A percentile compares a stretch with the other conserved stretches of the same genome.
phyloP scores from a whole-genome alignment of 2,888 invertebrate species.

The Eudasyphora cyanicolor region DNA sequence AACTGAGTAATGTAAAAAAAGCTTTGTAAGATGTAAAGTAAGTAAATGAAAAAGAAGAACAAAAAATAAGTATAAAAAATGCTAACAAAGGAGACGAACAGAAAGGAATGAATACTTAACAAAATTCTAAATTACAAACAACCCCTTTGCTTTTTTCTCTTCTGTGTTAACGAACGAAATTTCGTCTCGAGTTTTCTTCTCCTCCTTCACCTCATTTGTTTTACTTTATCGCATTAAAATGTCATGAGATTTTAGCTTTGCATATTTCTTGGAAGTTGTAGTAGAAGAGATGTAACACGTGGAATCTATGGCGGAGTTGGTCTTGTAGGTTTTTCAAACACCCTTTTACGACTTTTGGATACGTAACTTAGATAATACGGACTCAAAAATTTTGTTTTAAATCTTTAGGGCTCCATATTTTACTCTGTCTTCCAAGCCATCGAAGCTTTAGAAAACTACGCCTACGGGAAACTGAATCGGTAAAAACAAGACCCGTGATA shows the following conservation, averaged over 20 bases:
- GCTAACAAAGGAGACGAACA: conserved; percentile 55
- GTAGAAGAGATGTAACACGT: too few species aligned
- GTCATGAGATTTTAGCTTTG: conserved; percentile 60
- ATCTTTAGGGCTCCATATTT: too few species aligned
- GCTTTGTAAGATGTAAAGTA: conserved; percentile 39
- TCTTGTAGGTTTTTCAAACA: too few species aligned
- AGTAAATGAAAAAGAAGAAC: conserved; percentile 48
- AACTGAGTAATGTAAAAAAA: conserved; percentile 35
- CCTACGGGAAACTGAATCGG: too few species aligned
- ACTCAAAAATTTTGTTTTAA: too few species aligned
- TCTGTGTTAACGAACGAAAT: conserved; percentile 49
- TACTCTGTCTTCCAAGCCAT: too few species aligned
- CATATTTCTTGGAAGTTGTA: too few species aligned
- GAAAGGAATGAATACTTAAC: conserved; percentile 45
- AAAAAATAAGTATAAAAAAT: conserved; percentile 38
- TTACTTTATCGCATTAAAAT: conserved; percentile 63
- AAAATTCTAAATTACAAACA: conserved; percentile 64
- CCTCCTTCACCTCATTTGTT: conserved; percentile 26
- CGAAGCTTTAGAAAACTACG: too few species aligned
- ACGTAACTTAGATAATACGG: too few species aligned
- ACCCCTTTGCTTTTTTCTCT: conserved; percentile 56
- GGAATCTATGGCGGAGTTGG: too few species aligned
- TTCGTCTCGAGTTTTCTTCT: conserved; percentile 42
- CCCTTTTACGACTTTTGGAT: too few species aligned
- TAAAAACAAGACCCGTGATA: too few species aligned